Base-by-base conservation (phyloP, 2,888 invertebrate genomes). In the Xanthia icteritia region DNA sequence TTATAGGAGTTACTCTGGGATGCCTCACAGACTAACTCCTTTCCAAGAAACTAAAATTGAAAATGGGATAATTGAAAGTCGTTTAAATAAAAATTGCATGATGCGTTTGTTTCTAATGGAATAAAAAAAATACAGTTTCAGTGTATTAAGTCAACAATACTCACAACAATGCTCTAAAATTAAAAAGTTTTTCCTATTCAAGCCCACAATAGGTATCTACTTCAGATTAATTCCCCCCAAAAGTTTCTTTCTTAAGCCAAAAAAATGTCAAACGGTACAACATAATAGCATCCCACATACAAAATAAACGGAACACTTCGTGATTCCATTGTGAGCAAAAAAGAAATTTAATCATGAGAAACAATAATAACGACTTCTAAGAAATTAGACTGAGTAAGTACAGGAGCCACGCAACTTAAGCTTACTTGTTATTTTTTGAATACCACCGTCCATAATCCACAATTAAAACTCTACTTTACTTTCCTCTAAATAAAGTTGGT, bases 281-380 rank as follows among this genome's bases (percentile, higher is more conserved):
- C 89, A 87, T 91, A 93, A 92, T 92, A 90, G 89, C 90, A 90
- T 92, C 92, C 91, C 91, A 92, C 92, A 90, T 89, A 91, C 90
- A 93, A 88, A 89, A 93, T 91, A 93, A 94, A 94, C 92, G 91
- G 90, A 92, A 93, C 92, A 93, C 91, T 91, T 91, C 93, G 91
- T 94, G 92, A 94, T 93, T 93, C 92, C 90, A 95, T 94, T 95
- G 95, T 95, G 88, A 92, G 94, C 94, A 94, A 95, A 95, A 96
- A 96, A 96, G 95, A 96, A 96, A 96, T 95, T 96, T 96, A 96
- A 96, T 96, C 95, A 96, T 96, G 96, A 95, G 96, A 96, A 96
- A 96, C 96, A 96, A 96, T 96, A 96, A 96, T 96, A 94, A 95
- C 91, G 94, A 94, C 94, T 94, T 94, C 96, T 94, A 91, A 95